phyloP scores from a whole-genome alignment of 2,797 vertebrate genomes.

The Eulemur mongoz region DNA sequence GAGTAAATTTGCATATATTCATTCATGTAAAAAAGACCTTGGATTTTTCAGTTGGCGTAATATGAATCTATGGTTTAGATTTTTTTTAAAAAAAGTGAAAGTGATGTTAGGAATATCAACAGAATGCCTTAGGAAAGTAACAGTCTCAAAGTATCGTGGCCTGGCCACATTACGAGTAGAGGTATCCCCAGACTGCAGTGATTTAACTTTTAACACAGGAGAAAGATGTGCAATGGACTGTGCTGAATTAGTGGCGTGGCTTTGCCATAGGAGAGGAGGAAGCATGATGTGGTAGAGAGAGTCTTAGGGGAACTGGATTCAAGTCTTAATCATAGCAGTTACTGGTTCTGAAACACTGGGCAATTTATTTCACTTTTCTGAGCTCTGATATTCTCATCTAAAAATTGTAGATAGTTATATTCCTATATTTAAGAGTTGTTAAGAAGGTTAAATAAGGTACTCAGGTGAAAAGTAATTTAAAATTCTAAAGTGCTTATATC shows the following conservation, averaged over 20 bases:
- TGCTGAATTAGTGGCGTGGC: background rate
- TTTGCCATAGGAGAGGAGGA: background rate
- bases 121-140: background rate
- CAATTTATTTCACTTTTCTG: background rate
- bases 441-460: background rate
- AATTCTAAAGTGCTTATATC: background rate
- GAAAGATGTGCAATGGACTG: background rate
- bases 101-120: background rate
- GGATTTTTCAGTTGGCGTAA: constrained; percentile 6
- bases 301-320: background rate
- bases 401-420: background rate
- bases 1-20: background rate
- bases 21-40: background rate
- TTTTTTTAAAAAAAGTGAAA: background rate
- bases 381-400: background rate
- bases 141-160: background rate
- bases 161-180: background rate
- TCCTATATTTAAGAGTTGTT: background rate
- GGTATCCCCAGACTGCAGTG: background rate
- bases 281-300: background rate
- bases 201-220: background rate
- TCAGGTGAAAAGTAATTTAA: background rate
- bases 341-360: background rate
- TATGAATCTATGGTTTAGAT: background rate
- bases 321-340: background rate